phyloP scores from a whole-genome alignment of 2,113 vertebrate genomes.

The Cacatua alba region DNA sequence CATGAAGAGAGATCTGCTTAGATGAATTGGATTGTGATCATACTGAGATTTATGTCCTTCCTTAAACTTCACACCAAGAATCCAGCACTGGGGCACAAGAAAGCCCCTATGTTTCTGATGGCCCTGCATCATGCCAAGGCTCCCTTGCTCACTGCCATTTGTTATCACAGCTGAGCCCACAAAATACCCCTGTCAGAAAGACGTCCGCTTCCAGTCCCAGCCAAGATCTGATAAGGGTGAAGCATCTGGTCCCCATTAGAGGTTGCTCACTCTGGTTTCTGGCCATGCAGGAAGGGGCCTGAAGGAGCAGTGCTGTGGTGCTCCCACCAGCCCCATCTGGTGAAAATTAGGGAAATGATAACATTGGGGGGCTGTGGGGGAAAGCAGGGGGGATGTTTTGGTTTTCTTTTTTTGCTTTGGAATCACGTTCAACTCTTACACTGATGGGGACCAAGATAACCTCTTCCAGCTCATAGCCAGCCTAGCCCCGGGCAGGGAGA shows the following conservation, averaged over 20 bases:
- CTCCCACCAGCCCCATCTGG: slow-evolving; percentile 57
- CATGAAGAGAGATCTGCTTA: neutral
- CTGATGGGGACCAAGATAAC: slow-evolving; percentile 58
- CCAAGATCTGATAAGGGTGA: slow-evolving; percentile 67
- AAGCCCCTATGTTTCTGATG: neutral
- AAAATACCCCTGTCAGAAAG: slow-evolving; percentile 64
- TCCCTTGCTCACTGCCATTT: slow-evolving; percentile 44
- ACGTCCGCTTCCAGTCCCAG: slow-evolving; percentile 45
- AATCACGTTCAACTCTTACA: slow-evolving; percentile 62
- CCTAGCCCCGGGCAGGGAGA: neutral
- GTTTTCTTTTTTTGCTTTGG: slow-evolving; percentile 65
- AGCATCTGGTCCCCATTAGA: slow-evolving; percentile 72
- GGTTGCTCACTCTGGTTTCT: slow-evolving; percentile 18
- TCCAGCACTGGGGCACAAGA: neutral
- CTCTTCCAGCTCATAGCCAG: neutral
- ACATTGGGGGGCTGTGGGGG: slow-evolving; percentile 2
- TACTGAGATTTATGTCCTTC: neutral
- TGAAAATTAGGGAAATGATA: slow-evolving; percentile 66
- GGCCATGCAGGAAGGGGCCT: neutral
- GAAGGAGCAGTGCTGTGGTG: neutral
- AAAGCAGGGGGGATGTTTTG: neutral
- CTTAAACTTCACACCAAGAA: neutral
- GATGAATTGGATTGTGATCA: neutral
- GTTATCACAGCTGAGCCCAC: slow-evolving; percentile 72
- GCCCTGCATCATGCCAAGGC: slow-evolving; percentile 17